phyloP scores from a whole-genome alignment of 1,140 invertebrate species.

The Bombus vancouverensis region DNA sequence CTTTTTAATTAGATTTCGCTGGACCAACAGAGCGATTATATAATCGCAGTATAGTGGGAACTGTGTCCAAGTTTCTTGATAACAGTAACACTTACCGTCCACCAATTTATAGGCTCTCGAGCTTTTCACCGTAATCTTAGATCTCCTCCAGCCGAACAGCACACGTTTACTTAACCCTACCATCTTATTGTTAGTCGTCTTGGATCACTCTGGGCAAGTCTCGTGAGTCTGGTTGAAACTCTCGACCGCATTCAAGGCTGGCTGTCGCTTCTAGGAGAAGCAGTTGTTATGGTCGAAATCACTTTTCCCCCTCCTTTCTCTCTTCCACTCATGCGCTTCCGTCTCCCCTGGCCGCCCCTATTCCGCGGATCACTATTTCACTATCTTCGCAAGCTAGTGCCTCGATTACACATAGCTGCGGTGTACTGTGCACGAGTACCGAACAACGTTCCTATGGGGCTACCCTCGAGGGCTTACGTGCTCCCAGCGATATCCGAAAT shows the following conservation, averaged over 20 bases:
- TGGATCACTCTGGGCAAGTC: slow-evolving; percentile 60
- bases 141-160: slow-evolving; percentile 54
- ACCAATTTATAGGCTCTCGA: slow-evolving; percentile 50
- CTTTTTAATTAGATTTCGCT: too few species aligned
- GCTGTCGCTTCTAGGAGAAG: slow-evolving; percentile 57
- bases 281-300: slow-evolving; percentile 70
- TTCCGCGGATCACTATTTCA: slow-evolving; percentile 64
- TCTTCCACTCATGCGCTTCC: slow-evolving; percentile 1
- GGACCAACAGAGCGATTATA: too few species aligned
- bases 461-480: slow-evolving; percentile 61
- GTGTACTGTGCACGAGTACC: slow-evolving; percentile 13
- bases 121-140: slow-evolving; percentile 66
- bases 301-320: slow-evolving; percentile 53
- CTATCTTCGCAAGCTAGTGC: slow-evolving; percentile 50
- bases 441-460: slow-evolving; percentile 22
- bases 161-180: slow-evolving; percentile 66
- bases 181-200: slow-evolving; percentile 51
- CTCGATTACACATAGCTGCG: slow-evolving; percentile 60
- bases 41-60: too few species aligned
- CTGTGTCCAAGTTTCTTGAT: slow-evolving; percentile 52
- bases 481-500: slow-evolving; percentile 61
- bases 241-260: slow-evolving; percentile 56
- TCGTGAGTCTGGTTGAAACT: slow-evolving; percentile 60
- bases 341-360: slow-evolving; percentile 6
- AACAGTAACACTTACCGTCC: slow-evolving; percentile 2